phyloP scores from a whole-genome alignment of 2,888 invertebrate species.

The Frankliniella intonsa region DNA sequence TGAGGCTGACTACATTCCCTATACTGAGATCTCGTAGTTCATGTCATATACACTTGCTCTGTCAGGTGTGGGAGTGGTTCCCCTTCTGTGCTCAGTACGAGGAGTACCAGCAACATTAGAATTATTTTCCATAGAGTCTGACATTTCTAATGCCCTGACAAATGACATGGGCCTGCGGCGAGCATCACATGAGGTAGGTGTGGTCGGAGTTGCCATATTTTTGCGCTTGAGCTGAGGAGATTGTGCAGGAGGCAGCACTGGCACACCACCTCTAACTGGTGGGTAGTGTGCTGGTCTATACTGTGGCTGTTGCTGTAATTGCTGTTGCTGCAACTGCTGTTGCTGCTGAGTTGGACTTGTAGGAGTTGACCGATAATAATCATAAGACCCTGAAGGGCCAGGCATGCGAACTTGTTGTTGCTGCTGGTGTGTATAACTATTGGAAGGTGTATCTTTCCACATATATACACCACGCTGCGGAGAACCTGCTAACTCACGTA shows the following conservation, averaged over 20 bases:
- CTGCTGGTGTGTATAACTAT: constrained; percentile 51
- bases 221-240: constrained; percentile 58
- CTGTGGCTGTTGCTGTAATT: constrained; percentile 48
- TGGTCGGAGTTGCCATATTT: constrained; percentile 45
- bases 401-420: constrained; percentile 42
- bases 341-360: constrained; percentile 63
- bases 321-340: constrained; percentile 44
- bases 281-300: constrained; percentile 43
- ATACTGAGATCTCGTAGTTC: constrained; percentile 94
- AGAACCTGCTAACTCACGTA: constrained; percentile 80
- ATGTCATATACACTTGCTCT: constrained; percentile 88
- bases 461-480: constrained; percentile 77
- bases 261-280: constrained; percentile 60
- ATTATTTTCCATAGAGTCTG: constrained; percentile 69
- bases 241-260: constrained; percentile 60
- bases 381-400: constrained; percentile 42
- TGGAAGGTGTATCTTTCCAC: constrained; percentile 74
- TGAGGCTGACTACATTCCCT: constrained; percentile 48
- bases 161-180: constrained; percentile 77
- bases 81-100: constrained; percentile 44
- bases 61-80: constrained; percentile 66
- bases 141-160: constrained; percentile 83
- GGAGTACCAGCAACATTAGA: constrained; percentile 48
- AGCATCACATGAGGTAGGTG: constrained; percentile 49
- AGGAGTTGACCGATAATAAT: constrained; percentile 65